A percentile compares a stretch with the other conserved stretches of the same genome.
These are phyloP conservation scores for Odontocolon sp. DNA, from an alignment of 2,888 invertebrate species.

Conservation along the genomic window DNA sequence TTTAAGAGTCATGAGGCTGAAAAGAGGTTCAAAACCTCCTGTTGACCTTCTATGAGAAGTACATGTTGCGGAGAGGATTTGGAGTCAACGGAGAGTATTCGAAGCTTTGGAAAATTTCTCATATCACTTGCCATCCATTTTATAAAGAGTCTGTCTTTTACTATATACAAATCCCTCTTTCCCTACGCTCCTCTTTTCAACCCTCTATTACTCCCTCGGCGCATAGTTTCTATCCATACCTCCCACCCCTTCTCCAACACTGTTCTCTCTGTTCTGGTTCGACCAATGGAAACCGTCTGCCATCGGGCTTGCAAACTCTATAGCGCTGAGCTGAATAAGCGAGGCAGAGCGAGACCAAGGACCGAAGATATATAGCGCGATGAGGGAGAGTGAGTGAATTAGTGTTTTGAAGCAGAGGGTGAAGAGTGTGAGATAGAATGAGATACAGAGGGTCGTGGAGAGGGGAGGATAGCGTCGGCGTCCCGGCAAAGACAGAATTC, in stretches of 20 bases:
- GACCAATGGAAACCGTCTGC: conserved; percentile 49
- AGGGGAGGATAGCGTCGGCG: conserved; percentile 19
- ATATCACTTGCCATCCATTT: conserved; percentile 68
- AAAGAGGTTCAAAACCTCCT: no score
- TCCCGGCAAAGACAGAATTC: conserved; percentile 27
- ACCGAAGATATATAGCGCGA: conserved; percentile 49
- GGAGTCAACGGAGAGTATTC: no score
- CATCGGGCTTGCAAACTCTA: conserved; percentile 57
- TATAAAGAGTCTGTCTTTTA: background rate
- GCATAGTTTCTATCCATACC: conserved; percentile 59
- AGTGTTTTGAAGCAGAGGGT: conserved; percentile 23
- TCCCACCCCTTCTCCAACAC: conserved; percentile 50
- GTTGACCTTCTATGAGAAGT: no score
- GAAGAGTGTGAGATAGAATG: conserved; percentile 50
- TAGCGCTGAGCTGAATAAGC: conserved; percentile 57
- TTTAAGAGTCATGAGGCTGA: no score
- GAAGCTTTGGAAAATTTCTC: no score
- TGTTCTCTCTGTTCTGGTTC: conserved; percentile 31
- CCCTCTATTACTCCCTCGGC: background rate
- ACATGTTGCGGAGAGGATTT: no score
- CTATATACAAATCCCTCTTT: background rate
- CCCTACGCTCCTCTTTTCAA: background rate
- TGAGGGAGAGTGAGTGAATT: conserved; percentile 34
- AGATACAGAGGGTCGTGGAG: conserved; percentile 14
- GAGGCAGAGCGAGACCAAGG: conserved; percentile 47